Percentiles rank a stretch among this genome's conserved stretches.
These are phyloP conservation scores for Melipona quadrifasciata DNA, from an alignment of 1,140 invertebrate genomes.

Conservation along the genomic window DNA sequence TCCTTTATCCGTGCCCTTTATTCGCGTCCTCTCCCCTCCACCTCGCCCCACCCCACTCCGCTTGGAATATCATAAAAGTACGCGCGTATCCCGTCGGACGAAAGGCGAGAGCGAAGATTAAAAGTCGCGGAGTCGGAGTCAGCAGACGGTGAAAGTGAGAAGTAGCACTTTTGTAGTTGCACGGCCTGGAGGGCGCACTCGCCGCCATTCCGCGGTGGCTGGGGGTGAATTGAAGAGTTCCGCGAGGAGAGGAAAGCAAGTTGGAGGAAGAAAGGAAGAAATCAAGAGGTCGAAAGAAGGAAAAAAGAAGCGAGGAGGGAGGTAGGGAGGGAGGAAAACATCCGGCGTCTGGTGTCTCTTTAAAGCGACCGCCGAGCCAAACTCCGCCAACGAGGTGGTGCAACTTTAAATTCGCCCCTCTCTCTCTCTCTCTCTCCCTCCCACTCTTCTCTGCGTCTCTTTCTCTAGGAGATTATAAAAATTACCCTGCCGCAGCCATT, in stretches of 20 bases:
- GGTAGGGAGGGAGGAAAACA: no score
- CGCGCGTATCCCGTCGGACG: background rate
- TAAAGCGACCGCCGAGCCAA: conserved; percentile 30
- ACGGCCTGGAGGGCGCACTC: background rate
- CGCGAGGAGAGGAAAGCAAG: background rate
- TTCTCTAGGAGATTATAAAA: conserved; percentile 53
- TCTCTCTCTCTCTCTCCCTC: background rate
- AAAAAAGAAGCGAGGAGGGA: background rate
- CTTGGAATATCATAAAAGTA: conserved; percentile 56
- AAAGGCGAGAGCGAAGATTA: conserved; percentile 45
- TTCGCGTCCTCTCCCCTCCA: background rate
- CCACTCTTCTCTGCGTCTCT: background rate
- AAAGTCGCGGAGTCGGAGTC: conserved; percentile 58
- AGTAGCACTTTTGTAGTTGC: conserved; percentile 60
- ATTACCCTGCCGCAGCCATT: conserved; percentile 46
- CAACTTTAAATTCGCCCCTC: conserved; percentile 49
- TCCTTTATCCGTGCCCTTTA: conserved; percentile 44
- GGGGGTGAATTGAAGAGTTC: conserved; percentile 2
- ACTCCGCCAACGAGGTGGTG: background rate
- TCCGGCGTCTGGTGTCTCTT: conserved; percentile 18
- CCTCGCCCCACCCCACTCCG: background rate
- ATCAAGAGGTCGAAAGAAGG: background rate
- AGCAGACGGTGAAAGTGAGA: conserved; percentile 55
- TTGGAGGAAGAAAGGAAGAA: background rate
- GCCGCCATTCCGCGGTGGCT: background rate